Evolutionary conservation across 2,113 vertebrate genomes (phyloP), one percentile per base, ranked within the genome.

Genomic region (Daubentonia madagascariensis): DNA sequence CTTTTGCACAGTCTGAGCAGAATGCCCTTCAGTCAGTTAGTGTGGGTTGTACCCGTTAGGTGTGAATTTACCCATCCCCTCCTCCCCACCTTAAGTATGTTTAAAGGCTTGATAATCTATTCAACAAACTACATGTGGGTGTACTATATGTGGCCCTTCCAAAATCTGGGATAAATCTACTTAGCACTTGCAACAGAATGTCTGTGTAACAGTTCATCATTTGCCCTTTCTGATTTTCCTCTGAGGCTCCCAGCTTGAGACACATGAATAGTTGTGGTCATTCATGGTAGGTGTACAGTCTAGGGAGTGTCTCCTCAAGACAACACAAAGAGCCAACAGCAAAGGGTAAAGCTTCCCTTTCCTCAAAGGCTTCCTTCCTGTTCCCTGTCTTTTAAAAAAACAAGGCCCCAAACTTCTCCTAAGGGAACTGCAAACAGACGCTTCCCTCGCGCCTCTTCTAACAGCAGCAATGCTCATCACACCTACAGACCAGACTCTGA

Each of bases 291-390:
- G n/a, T 65, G 68, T 72, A 88, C 68, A 97, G 97, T 93, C 92
- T 50, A 96, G 87, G 1, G 1, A 94, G 7, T 97, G 98, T 97
- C 97, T 97, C 95, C 94, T 96, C 79, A 96, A 94, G 94, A 96
- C 79, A 76, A 97, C 92, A 97, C 96, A 94, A 73, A 96, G 43
- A 88, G 32, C 54, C 86, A 95, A 94, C n/a, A 93, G 89, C 10
- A 87, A 94, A 89, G 32, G 54, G 54, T n/a, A 48, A 93, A 78
- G 95, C 96, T 98, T 98, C 92, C 85, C 91, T 97, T 97, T 97
- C 93, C 96, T 97, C 91, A 86, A 93, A 97, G 35, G 59, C n/a
- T 97, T 97, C 95, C 97, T 97, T 97, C 98, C 98, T 98, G 93
- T 97, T 97, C 97, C 86, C 89, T n/a, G 87, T 97, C 83, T 96